A percentile compares a stretch with the other conserved stretches of the same genome.
phyloP scores from a whole-genome alignment of 2,113 vertebrate species.

The Cebus imitator region DNA sequence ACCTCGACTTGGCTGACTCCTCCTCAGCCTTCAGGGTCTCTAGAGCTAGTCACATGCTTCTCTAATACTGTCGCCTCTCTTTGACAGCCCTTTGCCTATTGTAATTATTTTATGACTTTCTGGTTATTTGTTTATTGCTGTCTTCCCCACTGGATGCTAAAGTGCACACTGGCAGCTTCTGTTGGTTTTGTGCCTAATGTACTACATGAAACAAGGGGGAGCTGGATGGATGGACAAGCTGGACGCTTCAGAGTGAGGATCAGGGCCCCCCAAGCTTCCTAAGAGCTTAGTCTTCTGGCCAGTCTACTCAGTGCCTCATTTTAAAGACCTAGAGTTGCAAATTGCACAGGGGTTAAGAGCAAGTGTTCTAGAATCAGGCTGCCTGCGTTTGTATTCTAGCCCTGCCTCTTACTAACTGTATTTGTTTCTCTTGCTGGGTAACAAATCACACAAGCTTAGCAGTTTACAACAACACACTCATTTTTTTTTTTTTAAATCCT shows the following conservation, averaged over 20 bases:
- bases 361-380: not conserved
- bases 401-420: not conserved
- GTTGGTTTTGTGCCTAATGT: not conserved
- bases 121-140: not conserved
- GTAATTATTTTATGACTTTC: not conserved
- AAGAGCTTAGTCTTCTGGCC: not conserved
- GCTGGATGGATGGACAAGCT: not conserved
- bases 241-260: not conserved
- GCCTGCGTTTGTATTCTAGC: not conserved
- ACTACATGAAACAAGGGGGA: not conserved
- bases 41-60: not conserved
- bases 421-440: not conserved
- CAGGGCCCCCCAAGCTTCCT: fast-evolving
- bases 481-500: too few relatives aligned
- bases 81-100: not conserved
- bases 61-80: not conserved
- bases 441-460: not conserved
- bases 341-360: too few relatives aligned
- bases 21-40: too few relatives aligned
- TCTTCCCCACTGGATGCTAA: not conserved
- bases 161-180: not conserved
- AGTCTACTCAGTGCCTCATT: not conserved
- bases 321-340: not conserved
- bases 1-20: not conserved
- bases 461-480: fast-evolving